phyloP scores from a whole-genome alignment of 2,113 vertebrate species.

The Pachypanchax playfairii region DNA sequence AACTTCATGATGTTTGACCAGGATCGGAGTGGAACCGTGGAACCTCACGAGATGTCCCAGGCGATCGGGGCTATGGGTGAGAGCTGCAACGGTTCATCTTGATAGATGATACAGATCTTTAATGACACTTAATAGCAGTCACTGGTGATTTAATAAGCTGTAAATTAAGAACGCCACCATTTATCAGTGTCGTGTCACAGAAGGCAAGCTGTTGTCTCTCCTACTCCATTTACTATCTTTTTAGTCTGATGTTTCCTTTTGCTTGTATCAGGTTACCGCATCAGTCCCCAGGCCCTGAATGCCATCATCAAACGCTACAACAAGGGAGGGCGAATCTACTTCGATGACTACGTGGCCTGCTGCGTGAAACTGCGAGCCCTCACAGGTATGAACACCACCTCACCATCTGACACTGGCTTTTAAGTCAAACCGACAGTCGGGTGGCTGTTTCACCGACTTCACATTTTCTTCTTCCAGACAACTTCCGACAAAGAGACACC shows the following conservation, averaged over 20 bases:
- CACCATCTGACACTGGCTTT: not conserved
- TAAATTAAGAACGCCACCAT: not conserved
- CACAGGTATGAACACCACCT: slow-evolving; percentile 81
- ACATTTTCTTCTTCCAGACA: slow-evolving; percentile 73
- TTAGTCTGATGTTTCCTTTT: not conserved
- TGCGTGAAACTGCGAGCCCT: slow-evolving; percentile 86
- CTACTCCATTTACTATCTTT: not conserved
- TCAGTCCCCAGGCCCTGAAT: slow-evolving; percentile 83
- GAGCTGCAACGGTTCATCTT: slow-evolving; percentile 24
- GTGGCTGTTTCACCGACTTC: not conserved
- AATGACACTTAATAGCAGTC: slow-evolving; percentile 8
- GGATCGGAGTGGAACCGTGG: slow-evolving; percentile 87
- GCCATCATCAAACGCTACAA: slow-evolving; percentile 86
- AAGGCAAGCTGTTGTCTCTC: not conserved
- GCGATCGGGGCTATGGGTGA: slow-evolving; percentile 87
- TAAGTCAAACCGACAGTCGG: not conserved
- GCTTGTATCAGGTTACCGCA: slow-evolving; percentile 80
- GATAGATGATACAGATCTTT: too few species aligned
- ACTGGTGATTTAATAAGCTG: not conserved
- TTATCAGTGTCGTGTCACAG: not conserved
- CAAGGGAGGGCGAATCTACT: slow-evolving; percentile 86
- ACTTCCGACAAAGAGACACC: slow-evolving; percentile 85
- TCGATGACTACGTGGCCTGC: slow-evolving; percentile 94
- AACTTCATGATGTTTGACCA: slow-evolving; percentile 89
- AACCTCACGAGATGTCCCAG: slow-evolving; percentile 86